Percentiles rank a stretch among this genome's conserved stretches.
These are phyloP conservation scores for Dromius quadrimaculatus DNA, from an alignment of 2,888 invertebrate genomes.

Conservation along the genomic window DNA sequence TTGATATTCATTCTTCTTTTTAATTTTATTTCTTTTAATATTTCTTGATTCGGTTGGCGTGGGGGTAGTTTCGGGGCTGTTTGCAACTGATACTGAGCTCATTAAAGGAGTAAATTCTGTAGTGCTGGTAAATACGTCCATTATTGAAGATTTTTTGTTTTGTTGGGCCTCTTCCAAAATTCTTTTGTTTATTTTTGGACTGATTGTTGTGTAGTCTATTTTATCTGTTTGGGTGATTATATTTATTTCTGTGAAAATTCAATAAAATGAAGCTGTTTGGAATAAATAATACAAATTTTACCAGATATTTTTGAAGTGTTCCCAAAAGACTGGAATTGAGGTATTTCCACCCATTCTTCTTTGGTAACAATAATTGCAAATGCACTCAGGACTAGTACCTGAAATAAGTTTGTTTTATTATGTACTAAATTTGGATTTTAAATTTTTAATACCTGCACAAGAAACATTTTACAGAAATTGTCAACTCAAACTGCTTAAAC, in stretches of 20 bases:
- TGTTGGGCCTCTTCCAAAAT: slow-evolving; percentile 6
- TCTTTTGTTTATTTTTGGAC: slow-evolving; percentile 1
- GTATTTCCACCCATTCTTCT: slow-evolving; percentile 49
- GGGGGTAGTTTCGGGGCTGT: slow-evolving; percentile 10
- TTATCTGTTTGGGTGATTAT: slow-evolving; percentile 18
- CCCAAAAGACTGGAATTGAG: slow-evolving; percentile 22
- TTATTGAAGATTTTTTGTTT: slow-evolving; percentile 28
- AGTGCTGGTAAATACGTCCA: slow-evolving; percentile 37
- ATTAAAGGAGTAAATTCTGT: slow-evolving; percentile 39
- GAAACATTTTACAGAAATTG: slow-evolving; percentile 19
- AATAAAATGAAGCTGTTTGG: slow-evolving; percentile 9
- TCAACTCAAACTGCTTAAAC: slow-evolving; percentile 28
- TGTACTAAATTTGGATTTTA: neutral
- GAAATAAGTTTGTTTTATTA: neutral
- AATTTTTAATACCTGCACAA: neutral
- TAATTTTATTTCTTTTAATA: slow-evolving; percentile 10
- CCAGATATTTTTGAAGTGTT: slow-evolving; percentile 22
- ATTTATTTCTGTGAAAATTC: slow-evolving; percentile 20
- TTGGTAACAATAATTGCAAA: neutral
- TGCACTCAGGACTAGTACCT: neutral
- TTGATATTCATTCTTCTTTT: slow-evolving; percentile 43
- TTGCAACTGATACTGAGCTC: slow-evolving; percentile 5
- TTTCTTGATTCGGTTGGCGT: slow-evolving; percentile 2
- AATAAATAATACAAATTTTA: slow-evolving; percentile 5
- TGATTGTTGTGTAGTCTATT: slow-evolving; percentile 27